phyloP scores from a whole-genome alignment of 2,888 invertebrate species.

The Diadegma fenestrale region DNA sequence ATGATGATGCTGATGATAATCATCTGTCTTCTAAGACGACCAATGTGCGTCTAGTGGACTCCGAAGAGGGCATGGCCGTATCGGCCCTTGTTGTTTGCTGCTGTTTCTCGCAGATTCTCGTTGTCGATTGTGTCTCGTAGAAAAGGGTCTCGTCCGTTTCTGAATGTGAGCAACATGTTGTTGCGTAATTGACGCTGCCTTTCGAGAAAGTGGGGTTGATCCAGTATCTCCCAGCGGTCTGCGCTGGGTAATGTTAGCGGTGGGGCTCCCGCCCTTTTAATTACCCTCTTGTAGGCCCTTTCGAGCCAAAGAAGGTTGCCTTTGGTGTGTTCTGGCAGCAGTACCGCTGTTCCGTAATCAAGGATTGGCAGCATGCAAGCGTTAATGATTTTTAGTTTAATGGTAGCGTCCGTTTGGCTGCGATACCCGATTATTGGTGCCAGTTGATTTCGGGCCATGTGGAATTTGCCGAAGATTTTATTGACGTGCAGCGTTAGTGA shows the following conservation, averaged over 20 bases:
- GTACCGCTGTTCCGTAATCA: slow-evolving; percentile 37
- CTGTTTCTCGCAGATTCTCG: slow-evolving; percentile 11
- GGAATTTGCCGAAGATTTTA: slow-evolving; percentile 24
- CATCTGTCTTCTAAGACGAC: background rate
- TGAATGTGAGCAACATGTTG: slow-evolving; percentile 21
- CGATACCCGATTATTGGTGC: slow-evolving; percentile 32
- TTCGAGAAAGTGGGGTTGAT: slow-evolving; percentile 17
- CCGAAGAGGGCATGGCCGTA: slow-evolving; percentile 26
- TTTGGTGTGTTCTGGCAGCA: slow-evolving; percentile 47
- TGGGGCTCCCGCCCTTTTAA: slow-evolving; percentile 27
- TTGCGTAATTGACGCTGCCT: slow-evolving; percentile 21
- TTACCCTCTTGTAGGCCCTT: slow-evolving; percentile 33
- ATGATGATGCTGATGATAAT: too few species aligned
- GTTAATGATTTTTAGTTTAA: slow-evolving; percentile 25
- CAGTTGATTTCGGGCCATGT: slow-evolving; percentile 16
- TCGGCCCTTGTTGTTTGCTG: slow-evolving; percentile 17
- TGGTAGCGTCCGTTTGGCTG: slow-evolving; percentile 10
- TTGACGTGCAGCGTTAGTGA: slow-evolving; percentile 33
- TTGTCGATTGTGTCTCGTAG: slow-evolving; percentile 21
- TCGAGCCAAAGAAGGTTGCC: slow-evolving; percentile 40
- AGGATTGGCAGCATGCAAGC: slow-evolving; percentile 51
- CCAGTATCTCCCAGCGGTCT: slow-evolving; percentile 18
- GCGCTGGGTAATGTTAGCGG: slow-evolving; percentile 46
- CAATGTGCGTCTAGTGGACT: slow-evolving; percentile 5
- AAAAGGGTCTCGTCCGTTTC: slow-evolving; percentile 18